Base-by-base conservation (phyloP, 2,797 vertebrate species). In the Oreochromis grahami region DNA sequence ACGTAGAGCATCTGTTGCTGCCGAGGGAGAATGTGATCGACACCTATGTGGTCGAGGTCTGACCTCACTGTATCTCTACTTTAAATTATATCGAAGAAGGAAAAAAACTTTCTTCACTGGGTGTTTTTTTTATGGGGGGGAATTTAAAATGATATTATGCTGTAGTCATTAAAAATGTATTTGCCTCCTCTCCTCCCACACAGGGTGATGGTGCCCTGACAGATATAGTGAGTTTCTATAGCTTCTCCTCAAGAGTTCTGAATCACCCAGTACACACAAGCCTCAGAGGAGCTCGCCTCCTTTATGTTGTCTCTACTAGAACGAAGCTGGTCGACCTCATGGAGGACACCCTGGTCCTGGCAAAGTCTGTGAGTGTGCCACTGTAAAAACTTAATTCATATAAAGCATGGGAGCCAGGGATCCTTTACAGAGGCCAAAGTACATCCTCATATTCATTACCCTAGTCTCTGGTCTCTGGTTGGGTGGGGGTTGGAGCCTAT, bases 31-130 rank as follows among this genome's bases (percentile, higher is more conserved):
- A 96, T 29, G 97, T 99, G 93, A 96, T 98, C 0, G 97, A 98
- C 95, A 98, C 98, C 72, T 99, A 97, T 0, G 97, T 99, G 87
- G 97, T 98, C 7, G 97, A 99, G 98, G 98, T 99, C 32, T 88
- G 88, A 84, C 53, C 8, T 52, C 26, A 55, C 6, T 15, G 8
- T 65, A 7, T 79, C 9, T 70, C 4, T 70, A 7, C 26, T 55
- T 79, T 52, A 19, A 14, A 60, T 78, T 60, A 55, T 9, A 74
- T 55, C 12, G 2, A 52, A 52, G 43, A 51, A 52, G 51, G 7
- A 2, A 8, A 26, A 19, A 12, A 26, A 21, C 10, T 7, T 29
- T 5, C 53, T 8, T 10, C 6, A 0, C 2, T 11, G 32, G 6
- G 6, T 34, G 6, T 7, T 32, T 32, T 32, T 63, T 36, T 3